Evolutionary conservation across 2,113 vertebrate species (phyloP).

Genomic region (Buteo buteo): DNA sequence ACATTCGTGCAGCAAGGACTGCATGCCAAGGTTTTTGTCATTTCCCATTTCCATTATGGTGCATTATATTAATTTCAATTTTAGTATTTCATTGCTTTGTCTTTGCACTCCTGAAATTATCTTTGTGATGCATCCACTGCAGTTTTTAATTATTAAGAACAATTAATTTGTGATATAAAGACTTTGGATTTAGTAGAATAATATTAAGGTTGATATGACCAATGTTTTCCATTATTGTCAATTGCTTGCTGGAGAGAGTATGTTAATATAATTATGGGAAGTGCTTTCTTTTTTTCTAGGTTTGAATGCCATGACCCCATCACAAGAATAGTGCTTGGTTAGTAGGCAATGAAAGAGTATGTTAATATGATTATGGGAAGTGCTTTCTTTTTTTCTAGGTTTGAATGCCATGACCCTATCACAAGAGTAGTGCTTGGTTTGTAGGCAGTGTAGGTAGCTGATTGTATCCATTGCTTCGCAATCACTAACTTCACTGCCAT

Average conservation of each 20-base stretch:
- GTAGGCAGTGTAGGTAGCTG: slow-evolving; percentile 92
- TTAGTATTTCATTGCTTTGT: neutral
- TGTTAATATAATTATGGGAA: neutral
- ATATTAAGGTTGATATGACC: neutral
- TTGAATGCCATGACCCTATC: neutral
- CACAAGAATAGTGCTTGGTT: slow-evolving; percentile 74
- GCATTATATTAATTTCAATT: neutral
- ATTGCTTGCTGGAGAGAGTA: neutral
- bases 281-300: neutral
- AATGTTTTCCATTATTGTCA: neutral
- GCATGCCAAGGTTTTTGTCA: neutral
- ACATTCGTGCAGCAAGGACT: neutral
- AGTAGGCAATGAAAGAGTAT: slow-evolving; percentile 82
- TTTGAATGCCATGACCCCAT: neutral
- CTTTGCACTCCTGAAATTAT: neutral
- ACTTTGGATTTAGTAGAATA: neutral
- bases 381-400: neutral
- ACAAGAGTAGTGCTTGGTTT: slow-evolving; percentile 74
- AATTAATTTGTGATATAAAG: neutral
- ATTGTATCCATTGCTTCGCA: slow-evolving; percentile 74
- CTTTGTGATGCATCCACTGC: neutral
- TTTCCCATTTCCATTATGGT: neutral
- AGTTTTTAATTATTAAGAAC: neutral
- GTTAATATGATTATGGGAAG: neutral
- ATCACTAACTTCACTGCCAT: slow-evolving; percentile 89